These are phyloP conservation scores for Anoura caudifer DNA, from an alignment of 2,113 vertebrate species.

Conservation along the genomic window DNA sequence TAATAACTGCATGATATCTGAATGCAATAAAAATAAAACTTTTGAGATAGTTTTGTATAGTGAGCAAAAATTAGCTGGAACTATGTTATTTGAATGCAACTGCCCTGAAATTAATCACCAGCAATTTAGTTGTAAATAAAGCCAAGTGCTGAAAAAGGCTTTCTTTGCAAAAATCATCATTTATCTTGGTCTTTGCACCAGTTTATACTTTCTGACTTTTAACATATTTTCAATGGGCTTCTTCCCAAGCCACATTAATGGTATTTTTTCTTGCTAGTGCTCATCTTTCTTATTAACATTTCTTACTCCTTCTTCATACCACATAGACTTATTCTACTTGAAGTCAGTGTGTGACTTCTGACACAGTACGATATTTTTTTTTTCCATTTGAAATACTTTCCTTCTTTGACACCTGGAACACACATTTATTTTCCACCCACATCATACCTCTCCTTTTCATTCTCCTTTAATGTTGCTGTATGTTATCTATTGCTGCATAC, in stretches of 20 bases:
- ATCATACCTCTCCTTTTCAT: neutral
- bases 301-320: neutral
- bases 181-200: neutral
- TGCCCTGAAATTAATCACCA: neutral
- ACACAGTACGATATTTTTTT: neutral
- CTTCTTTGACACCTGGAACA: neutral
- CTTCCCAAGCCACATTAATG: neutral
- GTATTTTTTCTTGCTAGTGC: neutral
- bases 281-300: neutral
- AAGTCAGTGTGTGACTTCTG: neutral
- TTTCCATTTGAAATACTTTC: neutral
- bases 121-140: conserved; percentile 29
- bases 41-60: conserved; percentile 22
- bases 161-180: neutral
- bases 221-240: neutral
- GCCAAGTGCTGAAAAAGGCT: neutral
- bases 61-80: neutral
- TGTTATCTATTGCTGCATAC: neutral
- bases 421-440: neutral
- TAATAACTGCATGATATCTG: neutral
- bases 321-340: neutral
- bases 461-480: neutral
- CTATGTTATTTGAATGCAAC: neutral
- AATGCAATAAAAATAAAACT: neutral
- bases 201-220: neutral